Evolutionary conservation across 2,888 invertebrate species (phyloP).

Genomic region (Melanostoma mellinum): DNA sequence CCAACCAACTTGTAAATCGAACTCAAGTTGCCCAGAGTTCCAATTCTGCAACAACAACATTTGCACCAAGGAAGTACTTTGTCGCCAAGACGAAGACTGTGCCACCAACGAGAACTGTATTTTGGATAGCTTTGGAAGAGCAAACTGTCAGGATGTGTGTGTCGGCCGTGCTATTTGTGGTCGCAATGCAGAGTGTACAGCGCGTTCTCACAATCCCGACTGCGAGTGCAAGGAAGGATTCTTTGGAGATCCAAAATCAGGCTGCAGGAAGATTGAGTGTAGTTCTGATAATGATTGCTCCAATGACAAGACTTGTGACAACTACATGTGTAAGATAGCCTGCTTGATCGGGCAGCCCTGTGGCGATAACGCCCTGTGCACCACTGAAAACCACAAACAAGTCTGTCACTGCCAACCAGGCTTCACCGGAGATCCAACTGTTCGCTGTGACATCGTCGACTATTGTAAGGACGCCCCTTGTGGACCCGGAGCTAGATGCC

Average conservation of each 20-base stretch:
- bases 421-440: conserved; percentile 90
- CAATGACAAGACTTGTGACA: conserved; percentile 91
- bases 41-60: conserved; percentile 93
- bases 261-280: conserved; percentile 92
- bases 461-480: conserved; percentile 91
- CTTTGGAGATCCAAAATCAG: conserved; percentile 90
- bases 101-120: conserved; percentile 88
- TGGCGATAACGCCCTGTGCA: conserved; percentile 92
- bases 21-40: conserved; percentile 91
- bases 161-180: conserved; percentile 88
- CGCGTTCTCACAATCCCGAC: conserved; percentile 87
- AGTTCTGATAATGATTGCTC: conserved; percentile 87
- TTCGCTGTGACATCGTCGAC: conserved; percentile 89
- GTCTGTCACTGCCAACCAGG: conserved; percentile 94
- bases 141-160: conserved; percentile 90
- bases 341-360: conserved; percentile 92
- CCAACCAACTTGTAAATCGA: conserved; percentile 90
- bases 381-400: conserved; percentile 91
- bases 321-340: conserved; percentile 92
- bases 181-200: conserved; percentile 90
- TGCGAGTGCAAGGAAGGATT: conserved; percentile 91
- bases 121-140: conserved; percentile 86
- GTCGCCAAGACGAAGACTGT: conserved; percentile 89
- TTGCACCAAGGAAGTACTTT: conserved; percentile 91
- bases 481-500: conserved; percentile 90